Conservation (phyloP, 2,113 vertebrate species). For the Pagrus major region DNA sequence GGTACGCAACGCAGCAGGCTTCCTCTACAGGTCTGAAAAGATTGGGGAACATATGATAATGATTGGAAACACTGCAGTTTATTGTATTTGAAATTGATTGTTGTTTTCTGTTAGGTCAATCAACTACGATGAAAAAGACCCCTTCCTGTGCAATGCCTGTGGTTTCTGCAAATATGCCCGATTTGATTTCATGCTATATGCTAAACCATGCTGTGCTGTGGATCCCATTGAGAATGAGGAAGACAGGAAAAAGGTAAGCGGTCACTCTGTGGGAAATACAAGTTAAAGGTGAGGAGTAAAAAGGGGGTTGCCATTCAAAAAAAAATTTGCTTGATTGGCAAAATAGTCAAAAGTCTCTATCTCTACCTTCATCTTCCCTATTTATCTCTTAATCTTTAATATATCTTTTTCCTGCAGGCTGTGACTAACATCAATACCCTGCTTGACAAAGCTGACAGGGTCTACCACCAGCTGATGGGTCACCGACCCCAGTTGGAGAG, state of each 20-base stretch:
- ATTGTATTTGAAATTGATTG: background rate
- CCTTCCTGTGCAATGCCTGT: conserved; percentile 98
- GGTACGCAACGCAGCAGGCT: conserved; percentile 81
- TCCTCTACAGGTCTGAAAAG: background rate
- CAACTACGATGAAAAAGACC: conserved; percentile 99
- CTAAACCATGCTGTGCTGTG: conserved; percentile 97
- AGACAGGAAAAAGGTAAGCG: conserved; percentile 94
- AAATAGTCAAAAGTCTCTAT: too few relatives aligned
- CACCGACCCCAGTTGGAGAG: conserved; percentile 96
- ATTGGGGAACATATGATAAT: background rate
- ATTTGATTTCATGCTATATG: conserved; percentile 99
- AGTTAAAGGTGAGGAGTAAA: background rate
- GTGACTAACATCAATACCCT: conserved; percentile 98
- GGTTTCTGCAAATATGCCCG: conserved; percentile 99
- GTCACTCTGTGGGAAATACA: background rate
- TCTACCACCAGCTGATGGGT: conserved; percentile 99
- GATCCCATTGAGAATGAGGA: conserved; percentile 99
- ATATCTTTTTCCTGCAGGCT: conserved; percentile 81
- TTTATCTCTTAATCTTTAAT: background rate
- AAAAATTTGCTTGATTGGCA: too few relatives aligned
- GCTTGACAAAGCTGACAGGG: conserved; percentile 97
- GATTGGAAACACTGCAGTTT: background rate
- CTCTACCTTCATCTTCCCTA: background rate
- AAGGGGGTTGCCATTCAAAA: background rate
- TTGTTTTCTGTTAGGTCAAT: conserved; percentile 88